Evolutionary conservation across 2,113 vertebrate genomes (phyloP).

Genomic region (Carollia perspicillata): DNA sequence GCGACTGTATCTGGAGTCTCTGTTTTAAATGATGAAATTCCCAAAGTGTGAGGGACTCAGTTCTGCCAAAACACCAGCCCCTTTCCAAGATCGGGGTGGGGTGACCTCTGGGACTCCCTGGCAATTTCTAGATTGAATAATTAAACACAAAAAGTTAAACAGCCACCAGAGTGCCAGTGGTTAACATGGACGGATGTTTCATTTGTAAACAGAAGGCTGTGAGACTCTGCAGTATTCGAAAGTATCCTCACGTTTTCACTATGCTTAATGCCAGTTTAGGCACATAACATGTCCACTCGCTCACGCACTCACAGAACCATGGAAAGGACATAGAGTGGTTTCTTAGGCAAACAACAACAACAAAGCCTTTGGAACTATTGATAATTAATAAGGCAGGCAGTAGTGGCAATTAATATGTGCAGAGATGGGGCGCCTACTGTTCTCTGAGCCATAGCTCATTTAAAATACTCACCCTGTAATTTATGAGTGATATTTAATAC

Average conservation of each 20-base stretch:
- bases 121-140: not conserved
- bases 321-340: not conserved
- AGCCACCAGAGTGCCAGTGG: not conserved
- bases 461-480: constrained; percentile 85
- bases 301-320: not conserved
- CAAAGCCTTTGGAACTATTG: constrained; percentile 74
- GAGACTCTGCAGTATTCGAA: not conserved
- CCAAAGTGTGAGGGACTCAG: not conserved
- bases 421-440: constrained; percentile 76
- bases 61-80: not conserved
- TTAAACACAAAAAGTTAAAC: not conserved
- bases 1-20: not conserved
- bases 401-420: constrained; percentile 79
- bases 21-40: not conserved
- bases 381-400: constrained; percentile 79
- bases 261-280: not conserved
- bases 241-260: not conserved
- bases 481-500: constrained; percentile 88
- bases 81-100: not conserved
- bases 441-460: constrained; percentile 81
- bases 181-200: not conserved
- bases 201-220: not conserved
- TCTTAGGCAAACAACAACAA: constrained; percentile 37
- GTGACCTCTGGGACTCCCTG: not conserved
- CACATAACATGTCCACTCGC: not conserved